Percentiles rank a stretch among this genome's conserved stretches.
These are phyloP conservation scores for Chaunax sp. DNA, from an alignment of 2,797 vertebrate genomes.

Conservation along the genomic window DNA sequence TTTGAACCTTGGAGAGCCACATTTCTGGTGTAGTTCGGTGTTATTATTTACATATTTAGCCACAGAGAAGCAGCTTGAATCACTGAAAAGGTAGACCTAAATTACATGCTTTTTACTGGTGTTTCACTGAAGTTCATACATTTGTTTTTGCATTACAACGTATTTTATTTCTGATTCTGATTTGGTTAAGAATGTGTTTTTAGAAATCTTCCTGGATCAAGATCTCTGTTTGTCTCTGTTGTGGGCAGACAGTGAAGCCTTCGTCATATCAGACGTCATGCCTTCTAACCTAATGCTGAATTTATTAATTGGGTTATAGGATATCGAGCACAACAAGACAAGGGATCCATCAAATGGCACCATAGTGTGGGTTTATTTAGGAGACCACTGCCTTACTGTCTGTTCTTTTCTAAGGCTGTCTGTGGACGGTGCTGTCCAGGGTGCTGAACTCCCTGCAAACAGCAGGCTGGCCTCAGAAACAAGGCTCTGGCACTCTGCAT, in stretches of 20 bases:
- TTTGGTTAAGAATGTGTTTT: not conserved
- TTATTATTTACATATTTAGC: not conserved
- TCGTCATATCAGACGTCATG: not conserved
- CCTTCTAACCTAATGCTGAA: not conserved
- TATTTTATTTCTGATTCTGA: not conserved
- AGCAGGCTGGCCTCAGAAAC: conserved; percentile 31
- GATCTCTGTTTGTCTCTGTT: not conserved
- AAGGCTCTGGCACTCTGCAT: conserved; percentile 33
- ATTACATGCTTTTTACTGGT: not conserved
- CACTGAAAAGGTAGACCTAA: not conserved
- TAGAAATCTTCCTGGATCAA: not conserved
- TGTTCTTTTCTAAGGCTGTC: not conserved
- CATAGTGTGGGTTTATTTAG: not conserved
- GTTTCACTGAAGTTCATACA: not conserved
- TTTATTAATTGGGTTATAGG: not conserved
- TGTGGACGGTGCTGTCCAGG: conserved; percentile 67
- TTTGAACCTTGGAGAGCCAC: not conserved
- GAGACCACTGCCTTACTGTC: not conserved
- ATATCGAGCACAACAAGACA: not conserved
- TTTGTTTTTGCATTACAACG: too few relatives aligned
- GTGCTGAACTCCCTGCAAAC: conserved; percentile 66
- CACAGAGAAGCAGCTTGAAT: not conserved
- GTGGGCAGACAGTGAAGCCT: not conserved
- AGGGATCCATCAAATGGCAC: too few relatives aligned
- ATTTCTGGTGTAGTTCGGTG: not conserved